Percentiles rank a stretch among this genome's conserved stretches.
These are phyloP conservation scores for Esox niger DNA, from an alignment of 2,113 vertebrate species.

Conservation along the genomic window DNA sequence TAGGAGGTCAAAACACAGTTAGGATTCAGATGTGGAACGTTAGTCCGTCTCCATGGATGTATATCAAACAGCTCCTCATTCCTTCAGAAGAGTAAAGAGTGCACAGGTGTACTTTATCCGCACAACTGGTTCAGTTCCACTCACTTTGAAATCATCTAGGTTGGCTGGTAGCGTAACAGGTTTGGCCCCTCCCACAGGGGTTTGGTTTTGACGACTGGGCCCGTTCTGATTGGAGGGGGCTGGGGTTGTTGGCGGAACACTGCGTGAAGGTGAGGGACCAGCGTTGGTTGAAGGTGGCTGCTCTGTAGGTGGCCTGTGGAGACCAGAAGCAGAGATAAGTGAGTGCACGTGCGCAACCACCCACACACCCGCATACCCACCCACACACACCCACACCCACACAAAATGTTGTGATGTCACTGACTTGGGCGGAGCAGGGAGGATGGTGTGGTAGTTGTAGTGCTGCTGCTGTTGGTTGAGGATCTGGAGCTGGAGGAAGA, in stretches of 20 bases:
- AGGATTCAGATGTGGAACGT: too few relatives aligned
- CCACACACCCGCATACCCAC: too few relatives aligned
- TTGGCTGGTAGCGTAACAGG: constrained; percentile 83
- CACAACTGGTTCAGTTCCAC: too few relatives aligned
- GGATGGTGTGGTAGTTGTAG: constrained; percentile 96
- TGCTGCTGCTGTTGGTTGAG: constrained; percentile 97
- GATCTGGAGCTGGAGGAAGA: constrained; percentile 97
- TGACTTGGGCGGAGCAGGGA: constrained; percentile 93
- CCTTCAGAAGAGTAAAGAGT: too few relatives aligned
- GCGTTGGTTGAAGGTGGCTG: constrained; percentile 65
- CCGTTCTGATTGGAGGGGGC: constrained; percentile 63
- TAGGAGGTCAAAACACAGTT: constrained; percentile 1
- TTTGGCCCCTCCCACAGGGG: constrained; percentile 69
- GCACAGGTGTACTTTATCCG: too few relatives aligned
- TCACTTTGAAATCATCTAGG: constrained; percentile 94
- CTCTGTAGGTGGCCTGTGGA: constrained; percentile 78
- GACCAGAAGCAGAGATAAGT: constrained; percentile 17
- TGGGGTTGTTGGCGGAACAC: constrained; percentile 55
- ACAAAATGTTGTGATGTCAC: constrained; percentile 29
- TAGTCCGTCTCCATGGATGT: too few relatives aligned
- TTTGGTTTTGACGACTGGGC: constrained; percentile 76
- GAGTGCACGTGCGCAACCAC: neutral
- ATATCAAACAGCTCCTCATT: too few relatives aligned
- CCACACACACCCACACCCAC: neutral
- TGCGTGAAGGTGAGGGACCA: constrained; percentile 70